Base-by-base conservation (phyloP, 2,113 vertebrate genomes). In the Cinclus mexicanus region DNA sequence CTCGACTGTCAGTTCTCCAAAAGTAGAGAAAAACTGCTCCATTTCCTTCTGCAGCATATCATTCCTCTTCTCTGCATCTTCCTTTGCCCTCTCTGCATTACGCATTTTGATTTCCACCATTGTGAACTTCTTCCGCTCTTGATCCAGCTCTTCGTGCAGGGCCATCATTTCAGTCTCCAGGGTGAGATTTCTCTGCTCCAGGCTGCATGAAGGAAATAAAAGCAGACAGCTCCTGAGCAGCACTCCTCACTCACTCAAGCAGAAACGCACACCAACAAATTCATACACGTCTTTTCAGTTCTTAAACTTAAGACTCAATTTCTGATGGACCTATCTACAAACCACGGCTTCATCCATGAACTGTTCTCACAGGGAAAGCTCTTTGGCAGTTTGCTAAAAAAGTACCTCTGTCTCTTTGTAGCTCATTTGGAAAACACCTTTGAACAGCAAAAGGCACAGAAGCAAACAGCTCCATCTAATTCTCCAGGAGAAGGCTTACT, bases 61-160 rank as follows among this genome's bases (percentile, higher is more conserved):
- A 5, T 99, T 99, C 72, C 99, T 98, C 78, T 99, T 99, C 97
- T 99, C 99, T 0, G 99, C 99, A 9, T 99, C 99, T 7, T 99
- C 99, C 90, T 99, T 99, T 10, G 99, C 99, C 3, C 99, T 97
- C 95, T 99, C 99, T 0, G 99, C 99, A 2, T 99, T 99, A 22
- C 99, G 98, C 97, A 99, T 99, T 97, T 99, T 99, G 84, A 99
- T 99, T 97, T 99, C 99, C n/a, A 99, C 99, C 99, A 99, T 99
- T 3, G 99, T 99, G 97, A 99, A 99, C 96, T 99, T 99, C 97
- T 99, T 99, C 93, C 98, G 98, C 96, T 99, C 99, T 97, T 99
- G 99, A 97, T 99, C 99, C 96, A 99, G 98, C 95, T 99, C 99
- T 63, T 99, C 99, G 0, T 99, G 99, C 78, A 99, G 97, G 87